Evolutionary conservation across 2,888 invertebrate genomes (phyloP).

Genomic region (Leptinotarsa juncta): DNA sequence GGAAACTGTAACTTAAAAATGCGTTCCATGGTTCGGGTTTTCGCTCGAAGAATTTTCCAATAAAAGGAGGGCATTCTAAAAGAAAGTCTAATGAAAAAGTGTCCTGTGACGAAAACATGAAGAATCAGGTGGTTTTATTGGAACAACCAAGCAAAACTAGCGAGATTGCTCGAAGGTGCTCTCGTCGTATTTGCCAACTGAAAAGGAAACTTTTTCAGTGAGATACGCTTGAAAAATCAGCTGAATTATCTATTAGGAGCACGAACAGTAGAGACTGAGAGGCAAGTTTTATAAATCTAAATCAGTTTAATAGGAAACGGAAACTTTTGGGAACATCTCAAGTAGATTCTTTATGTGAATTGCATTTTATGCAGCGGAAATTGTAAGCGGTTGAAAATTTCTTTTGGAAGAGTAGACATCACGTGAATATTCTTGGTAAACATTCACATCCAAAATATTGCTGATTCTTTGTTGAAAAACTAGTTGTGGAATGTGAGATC

Average conservation of each 20-base stretch:
- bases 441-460: too few species aligned
- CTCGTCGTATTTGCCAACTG: background rate
- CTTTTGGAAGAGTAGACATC: background rate
- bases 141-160: slow-evolving; percentile 48
- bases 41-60: slow-evolving; percentile 59
- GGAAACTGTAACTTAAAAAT: slow-evolving; percentile 58
- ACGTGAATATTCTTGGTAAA: background rate
- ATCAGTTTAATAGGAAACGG: slow-evolving; percentile 38
- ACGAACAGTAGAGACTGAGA: slow-evolving; percentile 36
- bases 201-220: slow-evolving; percentile 45
- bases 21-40: slow-evolving; percentile 55
- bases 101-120: slow-evolving; percentile 56
- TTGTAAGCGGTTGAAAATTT: slow-evolving; percentile 4
- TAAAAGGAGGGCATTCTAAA: slow-evolving; percentile 52
- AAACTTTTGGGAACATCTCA: slow-evolving; percentile 29
- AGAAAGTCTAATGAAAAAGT: slow-evolving; percentile 60
- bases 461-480: too few species aligned
- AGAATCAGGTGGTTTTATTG: slow-evolving; percentile 57
- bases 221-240: slow-evolving; percentile 39
- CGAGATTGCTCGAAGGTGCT: slow-evolving; percentile 13
- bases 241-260: slow-evolving; percentile 40
- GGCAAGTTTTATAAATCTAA: slow-evolving; percentile 34
- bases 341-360: background rate
- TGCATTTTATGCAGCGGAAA: slow-evolving; percentile 9
- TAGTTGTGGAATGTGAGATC: too few species aligned